These are phyloP conservation scores for Carposina sasakii DNA, from an alignment of 1,140 invertebrate species.

Conservation along the genomic window DNA sequence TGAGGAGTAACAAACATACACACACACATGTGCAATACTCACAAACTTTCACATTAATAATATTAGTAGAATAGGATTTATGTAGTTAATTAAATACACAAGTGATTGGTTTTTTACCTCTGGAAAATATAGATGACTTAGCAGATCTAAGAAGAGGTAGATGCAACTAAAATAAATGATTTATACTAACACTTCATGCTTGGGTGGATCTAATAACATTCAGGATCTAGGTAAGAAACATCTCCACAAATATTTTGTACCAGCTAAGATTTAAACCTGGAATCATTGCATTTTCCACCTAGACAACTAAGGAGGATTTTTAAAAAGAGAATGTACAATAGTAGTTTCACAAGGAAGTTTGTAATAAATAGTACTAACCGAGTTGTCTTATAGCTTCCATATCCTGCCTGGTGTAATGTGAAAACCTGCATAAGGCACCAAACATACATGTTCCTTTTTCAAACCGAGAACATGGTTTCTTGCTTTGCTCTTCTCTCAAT, in stretches of 20 bases:
- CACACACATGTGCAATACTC: too few relatives aligned
- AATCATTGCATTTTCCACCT: neutral
- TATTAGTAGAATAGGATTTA: too few relatives aligned
- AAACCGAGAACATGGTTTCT: constrained; percentile 75
- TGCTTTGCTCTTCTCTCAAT: constrained; percentile 73
- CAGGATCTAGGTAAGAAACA: neutral
- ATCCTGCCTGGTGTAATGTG: constrained; percentile 76
- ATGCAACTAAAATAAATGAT: too few relatives aligned
- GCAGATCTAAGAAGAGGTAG: too few relatives aligned
- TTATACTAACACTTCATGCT: too few relatives aligned
- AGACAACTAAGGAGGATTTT: constrained; percentile 7
- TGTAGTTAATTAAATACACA: neutral
- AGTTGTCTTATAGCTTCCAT: constrained; percentile 73
- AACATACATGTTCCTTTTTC: constrained; percentile 75
- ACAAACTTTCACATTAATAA: too few relatives aligned
- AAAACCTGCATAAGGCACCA: constrained; percentile 76
- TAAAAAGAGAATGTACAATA: constrained; percentile 6
- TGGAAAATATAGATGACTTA: neutral
- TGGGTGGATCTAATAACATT: neutral
- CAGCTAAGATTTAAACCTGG: neutral
- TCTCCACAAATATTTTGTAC: neutral
- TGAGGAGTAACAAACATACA: too few relatives aligned
- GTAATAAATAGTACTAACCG: constrained; percentile 54
- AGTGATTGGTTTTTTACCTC: neutral
- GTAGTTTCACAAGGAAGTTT: too few relatives aligned